Base-by-base conservation (phyloP, 2,888 invertebrate genomes). In the Oligia fasciuncula region DNA sequence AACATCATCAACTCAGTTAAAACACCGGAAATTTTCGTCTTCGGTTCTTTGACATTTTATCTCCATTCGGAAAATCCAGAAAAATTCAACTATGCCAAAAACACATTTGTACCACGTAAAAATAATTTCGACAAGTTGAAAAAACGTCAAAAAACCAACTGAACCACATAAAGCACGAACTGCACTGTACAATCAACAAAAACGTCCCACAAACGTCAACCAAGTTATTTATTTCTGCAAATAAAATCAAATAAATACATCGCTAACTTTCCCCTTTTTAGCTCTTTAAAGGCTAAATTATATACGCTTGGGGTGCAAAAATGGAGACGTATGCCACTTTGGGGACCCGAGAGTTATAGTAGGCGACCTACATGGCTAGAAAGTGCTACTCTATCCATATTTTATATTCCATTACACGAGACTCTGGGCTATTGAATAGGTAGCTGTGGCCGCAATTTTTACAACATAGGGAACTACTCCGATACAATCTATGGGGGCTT, bases 231-330 rank as follows among this genome's bases (percentile, higher is more conserved):
- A 94, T 92, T 93, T 90, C 88, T 83, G 87, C 91, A 93, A 93
- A 95, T 93, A 94, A 94, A 95, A 95, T 94, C 95, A 94, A 95
- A 95, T 94, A 95, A 94, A 94, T 94, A 94, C 91, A 92, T 92
- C 91, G 87, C 92, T 92, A 95, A 95, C 93, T 95, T 95, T 94
- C 92, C 93, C 93, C 93, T 94, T 94, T 94, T 92, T 92, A 94
- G 94, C 92, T 94, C 94, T 96, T 96, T 95, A 95, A 93, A 93
- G 93, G 94, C 93, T 94, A 95, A 96, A 96, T 96, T 96, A 96
- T 96, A 95, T 94, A 93, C 95, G 92, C 95, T 88, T 83, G 91
- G 95, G 95, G 95, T 92, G 92, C 91, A 93, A 93, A 94, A 96
- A 96, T 96, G 94, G 96, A 96, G 96, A 97, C 95, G 94, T 94